These are phyloP conservation scores for Semnornis frantzii DNA, from an alignment of 2,113 vertebrate species.

Conservation along the genomic window DNA sequence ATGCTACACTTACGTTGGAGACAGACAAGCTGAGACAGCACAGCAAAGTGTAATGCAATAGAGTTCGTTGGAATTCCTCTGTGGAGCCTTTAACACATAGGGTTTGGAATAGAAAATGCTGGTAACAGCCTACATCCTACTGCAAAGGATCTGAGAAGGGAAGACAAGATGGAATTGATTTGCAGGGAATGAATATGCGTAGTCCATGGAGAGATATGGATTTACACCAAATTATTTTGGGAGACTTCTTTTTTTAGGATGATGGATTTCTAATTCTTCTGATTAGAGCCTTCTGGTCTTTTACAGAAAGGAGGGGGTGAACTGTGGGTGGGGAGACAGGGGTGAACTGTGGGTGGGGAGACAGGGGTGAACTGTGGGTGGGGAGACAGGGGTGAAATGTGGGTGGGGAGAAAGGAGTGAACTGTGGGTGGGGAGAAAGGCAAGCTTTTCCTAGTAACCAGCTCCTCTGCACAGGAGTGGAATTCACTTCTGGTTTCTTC, in stretches of 20 bases:
- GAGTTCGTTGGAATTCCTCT: background rate
- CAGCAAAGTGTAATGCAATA: background rate
- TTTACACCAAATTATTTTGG: background rate
- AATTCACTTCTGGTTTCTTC: background rate
- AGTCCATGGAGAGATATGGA: background rate
- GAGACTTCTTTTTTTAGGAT: background rate
- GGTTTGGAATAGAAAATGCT: background rate
- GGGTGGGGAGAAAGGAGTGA: background rate
- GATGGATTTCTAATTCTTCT: background rate
- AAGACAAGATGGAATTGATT: background rate
- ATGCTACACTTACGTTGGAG: background rate
- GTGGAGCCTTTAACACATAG: background rate
- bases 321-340: no score
- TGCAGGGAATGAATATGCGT: background rate
- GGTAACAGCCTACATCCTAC: background rate
- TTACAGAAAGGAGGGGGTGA: background rate
- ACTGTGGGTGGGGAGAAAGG: background rate
- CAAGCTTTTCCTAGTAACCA: background rate
- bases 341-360: background rate
- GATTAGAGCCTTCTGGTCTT: background rate
- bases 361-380: background rate
- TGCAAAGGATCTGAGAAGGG: background rate
- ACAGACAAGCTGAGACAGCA: background rate
- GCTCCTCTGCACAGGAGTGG: background rate
- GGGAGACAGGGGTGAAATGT: no score